Conservation (phyloP, 2,113 vertebrate genomes). For the Oreochromis aureus region DNA sequence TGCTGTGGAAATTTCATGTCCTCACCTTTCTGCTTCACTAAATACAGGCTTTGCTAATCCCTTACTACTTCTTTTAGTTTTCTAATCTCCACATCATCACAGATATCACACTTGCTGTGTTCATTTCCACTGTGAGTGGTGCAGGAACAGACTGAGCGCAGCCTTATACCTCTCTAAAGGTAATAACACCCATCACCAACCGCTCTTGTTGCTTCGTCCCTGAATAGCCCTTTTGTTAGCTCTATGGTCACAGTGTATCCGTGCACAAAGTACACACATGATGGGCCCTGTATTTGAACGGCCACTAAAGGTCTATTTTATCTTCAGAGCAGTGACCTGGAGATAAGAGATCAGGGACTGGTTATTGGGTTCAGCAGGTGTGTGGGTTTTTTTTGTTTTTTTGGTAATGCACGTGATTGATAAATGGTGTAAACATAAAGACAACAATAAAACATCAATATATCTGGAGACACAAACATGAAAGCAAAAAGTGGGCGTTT, state of each 20-base stretch:
- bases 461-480: neutral
- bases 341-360: slow-evolving; percentile 31
- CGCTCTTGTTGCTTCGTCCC: neutral
- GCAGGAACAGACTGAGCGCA: neutral
- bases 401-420: neutral
- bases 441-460: neutral
- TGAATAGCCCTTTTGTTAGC: slow-evolving; percentile 32
- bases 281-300: slow-evolving; percentile 29
- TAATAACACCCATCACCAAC: neutral
- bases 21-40: neutral
- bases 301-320: slow-evolving; percentile 11
- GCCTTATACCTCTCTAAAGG: neutral
- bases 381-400: neutral
- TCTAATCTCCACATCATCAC: neutral
- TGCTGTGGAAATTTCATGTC: neutral
- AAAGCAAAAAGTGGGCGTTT: neutral
- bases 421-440: neutral
- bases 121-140: neutral
- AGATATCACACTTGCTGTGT: neutral
- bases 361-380: neutral
- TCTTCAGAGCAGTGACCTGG: slow-evolving; percentile 12
- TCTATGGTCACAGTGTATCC: neutral
- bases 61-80: neutral
- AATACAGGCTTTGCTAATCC: neutral
- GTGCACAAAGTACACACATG: slow-evolving; percentile 22